These are phyloP conservation scores for Sander lucioperca DNA, from an alignment of 2,113 vertebrate genomes.

Conservation along the genomic window DNA sequence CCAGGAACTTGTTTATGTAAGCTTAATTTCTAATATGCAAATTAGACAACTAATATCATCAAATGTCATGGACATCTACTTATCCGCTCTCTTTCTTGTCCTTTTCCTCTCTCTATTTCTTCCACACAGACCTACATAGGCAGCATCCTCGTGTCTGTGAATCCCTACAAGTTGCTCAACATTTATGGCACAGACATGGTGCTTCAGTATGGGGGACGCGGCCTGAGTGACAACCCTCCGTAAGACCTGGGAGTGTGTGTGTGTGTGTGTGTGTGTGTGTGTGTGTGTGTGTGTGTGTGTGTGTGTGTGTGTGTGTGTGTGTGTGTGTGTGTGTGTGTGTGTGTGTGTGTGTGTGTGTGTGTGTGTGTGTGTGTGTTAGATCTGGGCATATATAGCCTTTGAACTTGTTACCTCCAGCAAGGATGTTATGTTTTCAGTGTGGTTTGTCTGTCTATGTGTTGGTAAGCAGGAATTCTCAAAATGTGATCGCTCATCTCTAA, in stretches of 20 bases:
- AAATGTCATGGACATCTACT: conserved; percentile 20
- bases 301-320: too few species aligned
- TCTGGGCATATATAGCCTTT: not conserved
- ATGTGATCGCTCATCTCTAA: not conserved
- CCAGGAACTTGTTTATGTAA: conserved; percentile 92
- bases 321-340: too few species aligned
- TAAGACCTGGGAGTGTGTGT: conserved; percentile 82
- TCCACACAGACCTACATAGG: conserved; percentile 92
- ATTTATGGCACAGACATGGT: conserved; percentile 95
- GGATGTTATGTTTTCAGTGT: conserved; percentile 1
- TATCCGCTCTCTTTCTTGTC: not conserved
- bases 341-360: too few species aligned
- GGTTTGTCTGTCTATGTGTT: not conserved
- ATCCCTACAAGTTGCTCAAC: conserved; percentile 93
- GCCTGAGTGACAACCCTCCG: conserved; percentile 94
- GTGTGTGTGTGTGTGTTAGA: conserved; percentile 11
- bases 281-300: conserved; percentile 8
- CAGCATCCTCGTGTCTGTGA: conserved; percentile 94
- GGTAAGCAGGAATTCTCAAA: not conserved
- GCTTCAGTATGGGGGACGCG: conserved; percentile 90
- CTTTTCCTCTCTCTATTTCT: conserved; percentile 10
- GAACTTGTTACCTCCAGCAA: not conserved
- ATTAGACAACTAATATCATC: conserved; percentile 20
- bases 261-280: conserved; percentile 26
- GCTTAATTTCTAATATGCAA: conserved; percentile 59